Evolutionary conservation across 2,888 invertebrate species (phyloP).

Genomic region (Isoperla grammatica): DNA sequence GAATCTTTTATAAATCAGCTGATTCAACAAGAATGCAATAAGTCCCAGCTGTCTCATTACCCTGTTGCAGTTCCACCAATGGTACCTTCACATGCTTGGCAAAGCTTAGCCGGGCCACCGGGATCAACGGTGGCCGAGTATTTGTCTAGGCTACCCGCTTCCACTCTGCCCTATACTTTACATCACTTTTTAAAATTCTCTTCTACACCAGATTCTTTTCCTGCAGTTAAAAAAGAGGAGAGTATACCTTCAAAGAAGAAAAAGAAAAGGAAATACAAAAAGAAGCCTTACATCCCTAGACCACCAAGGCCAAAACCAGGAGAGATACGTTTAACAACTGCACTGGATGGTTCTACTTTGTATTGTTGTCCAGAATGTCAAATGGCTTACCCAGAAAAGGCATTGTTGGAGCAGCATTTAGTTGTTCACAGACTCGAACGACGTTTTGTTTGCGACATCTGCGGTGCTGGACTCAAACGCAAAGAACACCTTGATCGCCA

Average conservation of each 20-base stretch:
- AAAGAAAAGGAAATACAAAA: conserved; percentile 23
- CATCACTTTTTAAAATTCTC: conserved; percentile 27
- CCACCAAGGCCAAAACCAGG: conserved; percentile 19
- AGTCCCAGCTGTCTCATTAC: conserved; percentile 5
- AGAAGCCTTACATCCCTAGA: conserved; percentile 21
- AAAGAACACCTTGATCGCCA: conserved; percentile 34
- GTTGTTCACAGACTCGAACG: conserved; percentile 31
- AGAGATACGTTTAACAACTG: conserved; percentile 27
- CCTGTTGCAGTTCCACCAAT: conserved; percentile 11
- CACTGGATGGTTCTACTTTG: conserved; percentile 28
- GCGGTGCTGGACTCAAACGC: conserved; percentile 34
- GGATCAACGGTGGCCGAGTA: conserved; percentile 26
- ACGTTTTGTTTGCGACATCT: conserved; percentile 33
- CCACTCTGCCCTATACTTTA: conserved; percentile 25
- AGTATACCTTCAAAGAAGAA: conserved; percentile 14
- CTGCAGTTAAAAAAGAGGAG: neutral
- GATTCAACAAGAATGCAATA: conserved; percentile 12
- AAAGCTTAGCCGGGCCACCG: conserved; percentile 22
- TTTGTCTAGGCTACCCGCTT: conserved; percentile 24
- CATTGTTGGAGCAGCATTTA: conserved; percentile 29
- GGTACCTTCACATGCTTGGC: conserved; percentile 22
- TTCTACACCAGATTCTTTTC: neutral
- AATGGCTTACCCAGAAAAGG: conserved; percentile 31
- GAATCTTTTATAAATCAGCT: conserved; percentile 10
- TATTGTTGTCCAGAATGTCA: conserved; percentile 32